These are phyloP conservation scores for Heliornis fulica DNA, from an alignment of 2,113 vertebrate genomes.

Conservation along the genomic window DNA sequence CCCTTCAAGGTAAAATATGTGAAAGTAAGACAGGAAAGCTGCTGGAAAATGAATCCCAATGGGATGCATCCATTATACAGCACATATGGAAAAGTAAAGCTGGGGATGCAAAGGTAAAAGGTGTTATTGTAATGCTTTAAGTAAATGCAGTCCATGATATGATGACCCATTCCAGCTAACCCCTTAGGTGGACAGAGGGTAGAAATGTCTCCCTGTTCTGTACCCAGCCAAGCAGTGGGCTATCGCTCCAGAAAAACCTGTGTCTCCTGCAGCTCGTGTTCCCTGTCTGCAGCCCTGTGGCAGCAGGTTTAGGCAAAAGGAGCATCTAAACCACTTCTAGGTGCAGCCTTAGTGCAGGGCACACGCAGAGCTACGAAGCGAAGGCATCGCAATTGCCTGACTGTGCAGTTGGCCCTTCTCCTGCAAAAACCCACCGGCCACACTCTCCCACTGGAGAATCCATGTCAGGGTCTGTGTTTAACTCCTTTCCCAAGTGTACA, in stretches of 20 bases:
- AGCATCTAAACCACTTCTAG: not conserved
- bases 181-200: not conserved
- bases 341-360: not conserved
- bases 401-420: not conserved
- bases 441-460: not conserved
- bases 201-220: not conserved
- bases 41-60: not conserved
- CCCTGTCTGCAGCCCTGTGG: not conserved
- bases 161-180: no score
- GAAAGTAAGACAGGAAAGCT: not conserved
- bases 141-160: no score
- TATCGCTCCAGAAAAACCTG: not conserved
- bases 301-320: not conserved
- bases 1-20: not conserved
- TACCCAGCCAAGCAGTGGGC: not conserved
- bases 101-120: not conserved
- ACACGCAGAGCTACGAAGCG: accelerated
- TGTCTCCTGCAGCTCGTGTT: not conserved
- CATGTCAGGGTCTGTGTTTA: not conserved
- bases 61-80: not conserved
- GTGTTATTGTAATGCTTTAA: accelerated
- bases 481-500: not conserved
- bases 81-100: not conserved
- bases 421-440: not conserved
- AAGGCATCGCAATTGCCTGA: accelerated